These are phyloP conservation scores for Cephus sareptanus DNA, from an alignment of 2,888 invertebrate species.

Conservation along the genomic window DNA sequence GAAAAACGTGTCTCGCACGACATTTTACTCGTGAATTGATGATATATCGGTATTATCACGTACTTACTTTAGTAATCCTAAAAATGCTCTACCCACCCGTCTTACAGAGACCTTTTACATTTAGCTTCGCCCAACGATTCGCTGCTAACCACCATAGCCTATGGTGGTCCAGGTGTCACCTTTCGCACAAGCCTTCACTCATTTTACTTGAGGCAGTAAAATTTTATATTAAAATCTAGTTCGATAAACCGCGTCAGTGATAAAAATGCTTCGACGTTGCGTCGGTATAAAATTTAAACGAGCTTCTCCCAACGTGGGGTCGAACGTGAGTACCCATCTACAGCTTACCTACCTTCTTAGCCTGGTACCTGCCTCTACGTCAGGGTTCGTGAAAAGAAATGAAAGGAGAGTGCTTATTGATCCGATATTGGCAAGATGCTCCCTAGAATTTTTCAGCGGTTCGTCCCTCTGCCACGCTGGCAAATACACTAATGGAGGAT, in stretches of 20 bases:
- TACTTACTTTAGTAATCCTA: not conserved
- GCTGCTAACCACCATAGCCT: not conserved
- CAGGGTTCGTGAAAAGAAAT: not conserved
- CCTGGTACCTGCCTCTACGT: not conserved
- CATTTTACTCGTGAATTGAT: too few species aligned
- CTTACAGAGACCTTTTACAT: not conserved
- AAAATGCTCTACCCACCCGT: not conserved
- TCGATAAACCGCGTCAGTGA: slow-evolving; percentile 34
- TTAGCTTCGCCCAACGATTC: not conserved
- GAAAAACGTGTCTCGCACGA: not conserved
- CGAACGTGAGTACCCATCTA: not conserved
- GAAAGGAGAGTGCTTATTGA: slow-evolving; percentile 11
- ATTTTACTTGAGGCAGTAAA: slow-evolving; percentile 25
- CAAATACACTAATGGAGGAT: not conserved
- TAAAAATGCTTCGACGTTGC: slow-evolving; percentile 38
- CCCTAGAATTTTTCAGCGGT: not conserved
- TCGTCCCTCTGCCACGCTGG: not conserved
- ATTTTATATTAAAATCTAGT: slow-evolving; percentile 33
- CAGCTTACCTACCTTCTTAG: not conserved
- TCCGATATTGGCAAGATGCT: slow-evolving; percentile 19
- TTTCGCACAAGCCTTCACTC: slow-evolving; percentile 20
- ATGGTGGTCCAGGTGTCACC: not conserved
- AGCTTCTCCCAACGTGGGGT: slow-evolving; percentile 16
- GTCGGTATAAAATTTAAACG: slow-evolving; percentile 35
- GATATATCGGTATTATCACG: too few species aligned